Base-by-base conservation (phyloP, 2,797 vertebrate species). In the Diplodus puntazzo region DNA sequence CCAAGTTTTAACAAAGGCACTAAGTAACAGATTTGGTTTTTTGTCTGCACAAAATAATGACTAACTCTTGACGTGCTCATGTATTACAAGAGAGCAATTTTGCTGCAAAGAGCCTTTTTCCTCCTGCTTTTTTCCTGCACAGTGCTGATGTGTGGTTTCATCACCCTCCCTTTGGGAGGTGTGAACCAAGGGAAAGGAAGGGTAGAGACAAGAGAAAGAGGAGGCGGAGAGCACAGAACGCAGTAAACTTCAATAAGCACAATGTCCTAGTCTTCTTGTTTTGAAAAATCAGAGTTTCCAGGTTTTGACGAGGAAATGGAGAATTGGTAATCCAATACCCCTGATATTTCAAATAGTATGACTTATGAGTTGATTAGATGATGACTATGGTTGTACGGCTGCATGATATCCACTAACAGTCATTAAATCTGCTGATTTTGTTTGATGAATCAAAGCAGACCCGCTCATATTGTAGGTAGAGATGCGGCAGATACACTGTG, bases 131-230 rank as follows among this genome's bases (percentile, higher is more conserved):
- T 83, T 82, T 82, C n/a, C 53, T 83, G 71, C 73, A 80, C 75
- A 82, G 52, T 84, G 87, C 91, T 89, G 90, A 92, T 89, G 88
- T 66, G 34, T 68, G 78, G 64, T 91, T 89, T 92, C 84, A 81
- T 87, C 89, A 80, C 21, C 61, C 89, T 93, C 91, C 92, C 92
- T 80, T 52, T 82, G 90, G 93, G 92, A 94, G 83, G 73, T 91
- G 71, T 86, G 79, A 90, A 86, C 81, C 42, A 71, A 75, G 80
- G 74, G 59, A 85, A 85, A 63, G 34, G 49, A 80, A 73, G 61
- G 61, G 77, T 72, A 84, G 64, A 84, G 39, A 79, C 57, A 49
- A 62, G 62, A 68, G 54, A 45, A 82, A 71, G 66, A 79, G 73
- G 72, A 84, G 69, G 81, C 10, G 30, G 75, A 46, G 70, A 81